These are phyloP conservation scores for Mimachlamys varia DNA, from an alignment of 2,888 invertebrate genomes.

Conservation along the genomic window DNA sequence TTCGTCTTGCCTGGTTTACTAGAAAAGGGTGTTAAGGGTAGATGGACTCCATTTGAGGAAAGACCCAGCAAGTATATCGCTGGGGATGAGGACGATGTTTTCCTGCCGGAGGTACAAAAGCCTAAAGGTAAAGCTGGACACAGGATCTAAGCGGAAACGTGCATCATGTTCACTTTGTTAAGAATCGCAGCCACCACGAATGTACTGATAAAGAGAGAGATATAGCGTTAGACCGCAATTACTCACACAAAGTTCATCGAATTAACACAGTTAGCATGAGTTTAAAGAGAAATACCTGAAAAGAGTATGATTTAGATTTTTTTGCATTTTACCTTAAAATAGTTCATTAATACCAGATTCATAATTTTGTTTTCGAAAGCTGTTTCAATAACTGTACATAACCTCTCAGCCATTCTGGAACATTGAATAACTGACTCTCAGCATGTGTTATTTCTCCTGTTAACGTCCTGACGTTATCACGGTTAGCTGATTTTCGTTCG, in stretches of 20 bases:
- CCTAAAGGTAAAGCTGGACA: constrained; percentile 4
- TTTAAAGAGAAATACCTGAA: background rate
- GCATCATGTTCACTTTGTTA: constrained; percentile 16
- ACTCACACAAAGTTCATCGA: background rate
- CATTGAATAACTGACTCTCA: background rate
- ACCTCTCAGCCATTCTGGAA: background rate
- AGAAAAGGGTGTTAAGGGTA: constrained; percentile 31
- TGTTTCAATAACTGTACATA: no score
- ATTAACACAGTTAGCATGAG: background rate
- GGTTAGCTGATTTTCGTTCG: constrained; percentile 17
- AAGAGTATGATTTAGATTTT: background rate
- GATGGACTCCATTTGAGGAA: background rate
- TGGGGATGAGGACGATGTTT: background rate
- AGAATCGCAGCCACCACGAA: background rate
- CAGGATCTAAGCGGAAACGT: background rate
- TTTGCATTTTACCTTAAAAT: background rate
- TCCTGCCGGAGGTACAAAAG: background rate
- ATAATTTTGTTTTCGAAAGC: no score
- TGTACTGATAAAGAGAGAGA: background rate
- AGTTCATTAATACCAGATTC: background rate
- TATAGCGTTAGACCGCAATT: background rate
- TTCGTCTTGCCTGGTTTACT: constrained; percentile 6
- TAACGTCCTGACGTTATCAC: background rate
- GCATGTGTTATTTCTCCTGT: background rate
- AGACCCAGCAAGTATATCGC: background rate